Conservation (phyloP, 2,888 invertebrate genomes). For the Athalia circularis region DNA sequence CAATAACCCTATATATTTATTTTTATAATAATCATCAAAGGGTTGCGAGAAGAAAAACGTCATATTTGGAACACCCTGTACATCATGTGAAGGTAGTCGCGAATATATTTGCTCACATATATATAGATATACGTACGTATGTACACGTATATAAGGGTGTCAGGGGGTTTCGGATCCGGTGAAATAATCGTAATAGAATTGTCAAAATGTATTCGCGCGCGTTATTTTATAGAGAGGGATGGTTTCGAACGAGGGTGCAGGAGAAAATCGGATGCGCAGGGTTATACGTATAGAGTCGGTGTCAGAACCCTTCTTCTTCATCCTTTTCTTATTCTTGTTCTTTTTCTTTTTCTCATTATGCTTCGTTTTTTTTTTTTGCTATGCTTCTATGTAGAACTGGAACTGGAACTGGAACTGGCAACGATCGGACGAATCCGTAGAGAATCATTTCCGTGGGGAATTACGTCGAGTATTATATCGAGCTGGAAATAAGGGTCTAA, state of each 20-base stretch:
- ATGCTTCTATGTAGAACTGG: slow-evolving; percentile 52
- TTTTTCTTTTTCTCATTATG: too few species aligned
- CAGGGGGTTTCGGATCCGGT: slow-evolving; percentile 46
- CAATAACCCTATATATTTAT: too few species aligned
- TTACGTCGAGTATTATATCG: slow-evolving; percentile 70
- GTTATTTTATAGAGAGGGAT: slow-evolving; percentile 71
- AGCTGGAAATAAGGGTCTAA: slow-evolving; percentile 53
- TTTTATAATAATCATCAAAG: too few species aligned
- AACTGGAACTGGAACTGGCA: too few species aligned
- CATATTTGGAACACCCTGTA: too few species aligned
- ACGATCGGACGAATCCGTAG: slow-evolving; percentile 66
- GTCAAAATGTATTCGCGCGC: slow-evolving; percentile 72
- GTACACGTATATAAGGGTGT: background rate
- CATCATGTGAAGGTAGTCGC: too few species aligned
- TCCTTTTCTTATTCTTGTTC: too few species aligned
- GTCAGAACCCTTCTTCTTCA: too few species aligned
- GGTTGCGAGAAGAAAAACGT: too few species aligned
- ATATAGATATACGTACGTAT: too few species aligned
- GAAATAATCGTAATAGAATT: slow-evolving; percentile 73
- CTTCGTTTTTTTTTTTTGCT: background rate
- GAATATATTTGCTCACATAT: too few species aligned
- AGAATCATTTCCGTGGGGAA: slow-evolving; percentile 71
- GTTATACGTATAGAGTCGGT: slow-evolving; percentile 47
- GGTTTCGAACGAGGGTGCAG: slow-evolving; percentile 52
- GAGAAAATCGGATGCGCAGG: slow-evolving; percentile 52